phyloP scores from a whole-genome alignment of 2,113 vertebrate genomes.

The Gallinago paraguaiae region DNA sequence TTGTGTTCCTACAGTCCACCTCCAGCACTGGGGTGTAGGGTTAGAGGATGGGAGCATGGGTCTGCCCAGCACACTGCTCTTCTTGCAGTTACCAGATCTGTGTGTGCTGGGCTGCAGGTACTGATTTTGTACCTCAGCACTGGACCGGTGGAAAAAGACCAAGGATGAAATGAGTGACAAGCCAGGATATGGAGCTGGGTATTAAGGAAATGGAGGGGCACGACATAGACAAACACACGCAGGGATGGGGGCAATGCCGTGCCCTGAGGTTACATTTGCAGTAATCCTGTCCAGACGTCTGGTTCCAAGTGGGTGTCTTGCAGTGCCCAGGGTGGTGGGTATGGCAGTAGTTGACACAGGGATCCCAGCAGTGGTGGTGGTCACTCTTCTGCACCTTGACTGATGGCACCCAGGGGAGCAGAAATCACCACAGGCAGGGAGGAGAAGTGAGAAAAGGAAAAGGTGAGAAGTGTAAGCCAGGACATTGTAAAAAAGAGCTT shows the following conservation, averaged over 20 bases:
- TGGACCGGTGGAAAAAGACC: background rate
- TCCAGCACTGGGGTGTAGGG: background rate
- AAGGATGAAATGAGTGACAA: background rate
- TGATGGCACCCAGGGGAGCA: slow-evolving; percentile 57
- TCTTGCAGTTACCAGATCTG: background rate
- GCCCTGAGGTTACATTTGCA: slow-evolving; percentile 84
- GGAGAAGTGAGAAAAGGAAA: background rate
- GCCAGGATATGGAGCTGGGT: background rate
- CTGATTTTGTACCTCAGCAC: background rate
- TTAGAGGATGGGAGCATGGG: background rate
- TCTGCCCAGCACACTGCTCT: background rate
- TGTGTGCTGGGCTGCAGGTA: background rate
- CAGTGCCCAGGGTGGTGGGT: slow-evolving; percentile 85
- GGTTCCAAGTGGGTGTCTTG: slow-evolving; percentile 87
- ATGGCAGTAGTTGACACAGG: slow-evolving; percentile 87
- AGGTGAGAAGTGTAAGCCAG: background rate
- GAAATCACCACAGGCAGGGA: background rate
- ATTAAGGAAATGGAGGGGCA: background rate
- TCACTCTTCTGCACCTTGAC: slow-evolving; percentile 95
- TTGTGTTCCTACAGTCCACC: fast-evolving
- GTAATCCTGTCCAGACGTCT: slow-evolving; percentile 85
- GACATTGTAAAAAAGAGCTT: background rate
- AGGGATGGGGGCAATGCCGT: background rate
- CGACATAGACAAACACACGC: background rate
- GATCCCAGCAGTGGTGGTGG: slow-evolving; percentile 90